Evolutionary conservation across 2,113 vertebrate genomes (phyloP).

Genomic region (Pachypanchax playfairii): DNA sequence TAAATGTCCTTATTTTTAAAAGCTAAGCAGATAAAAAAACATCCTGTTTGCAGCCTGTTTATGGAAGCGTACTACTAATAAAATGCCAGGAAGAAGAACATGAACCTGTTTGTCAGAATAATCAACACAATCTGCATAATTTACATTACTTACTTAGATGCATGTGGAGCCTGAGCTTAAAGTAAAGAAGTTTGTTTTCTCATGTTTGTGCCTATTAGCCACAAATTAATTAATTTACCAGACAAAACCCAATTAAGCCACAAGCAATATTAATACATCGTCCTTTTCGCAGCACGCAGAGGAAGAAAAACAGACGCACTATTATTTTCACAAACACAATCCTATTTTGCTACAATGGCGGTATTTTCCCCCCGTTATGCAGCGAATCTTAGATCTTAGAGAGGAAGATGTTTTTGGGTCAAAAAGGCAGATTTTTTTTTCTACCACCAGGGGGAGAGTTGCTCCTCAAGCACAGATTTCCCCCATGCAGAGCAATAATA

Average conservation of each 20-base stretch:
- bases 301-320: conserved; percentile 73
- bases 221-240: conserved; percentile 84
- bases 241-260: conserved; percentile 80
- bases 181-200: conserved; percentile 87
- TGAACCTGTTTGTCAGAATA: conserved; percentile 80
- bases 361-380: conserved; percentile 28
- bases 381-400: conserved; percentile 42
- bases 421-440: conserved; percentile 37
- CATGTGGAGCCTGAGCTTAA: conserved; percentile 75
- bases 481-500: conserved; percentile 54
- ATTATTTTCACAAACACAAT: conserved; percentile 83
- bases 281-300: conserved; percentile 76
- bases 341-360: conserved; percentile 67
- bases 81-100: conserved; percentile 75
- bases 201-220: conserved; percentile 86
- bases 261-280: conserved; percentile 81
- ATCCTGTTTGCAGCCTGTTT: conserved; percentile 68
- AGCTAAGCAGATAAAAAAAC: conserved; percentile 65
- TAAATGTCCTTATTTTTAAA: conserved; percentile 61
- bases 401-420: conserved; percentile 40
- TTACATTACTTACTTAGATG: conserved; percentile 83
- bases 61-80: conserved; percentile 77
- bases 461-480: too few species aligned
- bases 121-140: conserved; percentile 85
- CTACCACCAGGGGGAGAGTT: conserved; percentile 77